Evolutionary conservation across 2,888 invertebrate species (phyloP), one percentile per base, ranked within the genome.

Genomic region (Napeogenes inachia): DNA sequence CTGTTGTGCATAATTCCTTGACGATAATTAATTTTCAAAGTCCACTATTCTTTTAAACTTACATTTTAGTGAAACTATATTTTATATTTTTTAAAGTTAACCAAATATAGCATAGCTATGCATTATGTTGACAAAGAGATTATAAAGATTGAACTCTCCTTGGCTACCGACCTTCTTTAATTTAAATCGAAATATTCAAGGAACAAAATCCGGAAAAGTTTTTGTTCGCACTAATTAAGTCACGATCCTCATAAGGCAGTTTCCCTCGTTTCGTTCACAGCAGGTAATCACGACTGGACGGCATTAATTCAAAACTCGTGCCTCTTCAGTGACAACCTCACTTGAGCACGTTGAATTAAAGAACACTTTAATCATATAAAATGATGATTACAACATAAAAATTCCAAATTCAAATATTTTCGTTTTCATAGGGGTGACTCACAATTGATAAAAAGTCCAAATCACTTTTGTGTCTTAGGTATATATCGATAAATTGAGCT

Each of bases 1-100:
- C 56, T 35, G 30, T 62, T 85, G 83, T 82, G 21, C 21, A 83
- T 77, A 77, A 73, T 77, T 76, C 73, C 59, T 46, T 42, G 55
- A 42, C 50, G 53, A 33, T 38, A 56, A 62, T 38, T 54, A 45
- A 57, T 35, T 54, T 54, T 54, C 35, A 35, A 54, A 13, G 35
- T n/a, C 8, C 8, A n/a, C 6, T 35, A 35, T 35, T 35, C 35
- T 35, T 35, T 32, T 33, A 32, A 8, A 33, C 12, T 13, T 33
- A 54, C 30, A 13, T 35, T 12, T 13, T 30, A 4, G 8, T 54
- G 35, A n/a, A n/a, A n/a, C 8, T 35, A 13, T 32, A 13, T 12
- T 50, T 10, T 50, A 5, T 50, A 8, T 30, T 30, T 12, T 50
- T 38, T 35, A 13, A 33, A 35, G 6, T 10, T n/a, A 13, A 30